A percentile compares a stretch with the other conserved stretches of the same genome.
phyloP scores from a whole-genome alignment of 2,888 invertebrate genomes.

The Muschampia plurimacula region DNA sequence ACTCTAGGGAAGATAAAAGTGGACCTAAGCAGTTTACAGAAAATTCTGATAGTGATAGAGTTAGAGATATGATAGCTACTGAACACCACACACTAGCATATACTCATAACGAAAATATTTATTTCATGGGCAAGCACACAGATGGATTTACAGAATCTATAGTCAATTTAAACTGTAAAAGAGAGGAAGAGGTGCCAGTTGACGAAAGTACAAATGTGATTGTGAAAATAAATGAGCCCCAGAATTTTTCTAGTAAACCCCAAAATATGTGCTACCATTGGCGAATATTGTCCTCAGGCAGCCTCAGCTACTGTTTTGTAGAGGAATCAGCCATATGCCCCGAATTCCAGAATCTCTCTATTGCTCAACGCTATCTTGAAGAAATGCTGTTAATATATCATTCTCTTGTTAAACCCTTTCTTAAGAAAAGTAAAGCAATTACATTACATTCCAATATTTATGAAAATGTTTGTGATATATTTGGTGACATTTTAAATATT shows the following conservation, averaged over 20 bases:
- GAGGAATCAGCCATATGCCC: constrained; percentile 70
- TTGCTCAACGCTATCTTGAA: constrained; percentile 90
- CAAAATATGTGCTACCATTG: constrained; percentile 80
- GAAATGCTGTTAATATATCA: constrained; percentile 88
- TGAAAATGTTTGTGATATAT: constrained; percentile 88
- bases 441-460: constrained; percentile 86
- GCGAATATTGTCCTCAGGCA: constrained; percentile 79
- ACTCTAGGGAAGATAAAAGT: constrained; percentile 87
- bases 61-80: constrained; percentile 88
- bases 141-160: constrained; percentile 76
- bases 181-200: constrained; percentile 56
- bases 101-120: constrained; percentile 88
- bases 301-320: constrained; percentile 77
- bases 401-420: constrained; percentile 87
- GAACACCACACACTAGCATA: constrained; percentile 88
- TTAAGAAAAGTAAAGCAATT: constrained; percentile 86
- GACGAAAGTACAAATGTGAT: constrained; percentile 58
- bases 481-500: constrained; percentile 89
- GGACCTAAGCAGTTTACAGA: constrained; percentile 87
- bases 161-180: constrained; percentile 70
- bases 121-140: constrained; percentile 88
- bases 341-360: constrained; percentile 83
- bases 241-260: constrained; percentile 65
- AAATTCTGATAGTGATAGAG: constrained; percentile 83
- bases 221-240: constrained; percentile 59